These are phyloP conservation scores for Anastatus disparis DNA, from an alignment of 1,140 invertebrate species.

Conservation along the genomic window DNA sequence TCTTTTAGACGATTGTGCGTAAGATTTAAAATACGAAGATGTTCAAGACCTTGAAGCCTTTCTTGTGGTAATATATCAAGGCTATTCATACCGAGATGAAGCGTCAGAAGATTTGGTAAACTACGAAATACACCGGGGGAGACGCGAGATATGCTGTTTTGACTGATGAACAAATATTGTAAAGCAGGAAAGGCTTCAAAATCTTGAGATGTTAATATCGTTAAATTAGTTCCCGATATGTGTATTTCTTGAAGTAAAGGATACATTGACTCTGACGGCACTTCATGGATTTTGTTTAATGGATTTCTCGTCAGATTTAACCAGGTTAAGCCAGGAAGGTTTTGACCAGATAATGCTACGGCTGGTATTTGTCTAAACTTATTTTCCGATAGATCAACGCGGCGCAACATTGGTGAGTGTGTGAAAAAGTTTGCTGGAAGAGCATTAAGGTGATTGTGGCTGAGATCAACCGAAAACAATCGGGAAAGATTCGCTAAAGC, in stretches of 20 bases:
- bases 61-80: slow-evolving; percentile 87
- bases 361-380: slow-evolving; percentile 84
- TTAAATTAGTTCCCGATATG: slow-evolving; percentile 84
- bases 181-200: slow-evolving; percentile 87
- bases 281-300: slow-evolving; percentile 76
- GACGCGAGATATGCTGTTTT: slow-evolving; percentile 82
- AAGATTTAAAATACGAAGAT: slow-evolving; percentile 80
- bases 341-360: slow-evolving; percentile 78
- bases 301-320: slow-evolving; percentile 87
- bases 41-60: slow-evolving; percentile 80
- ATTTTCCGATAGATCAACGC: slow-evolving; percentile 84
- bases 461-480: slow-evolving; percentile 78
- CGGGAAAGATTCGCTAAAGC: slow-evolving; percentile 79
- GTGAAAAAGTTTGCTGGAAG: slow-evolving; percentile 85
- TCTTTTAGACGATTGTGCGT: slow-evolving; percentile 85
- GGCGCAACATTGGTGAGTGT: slow-evolving; percentile 75
- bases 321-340: slow-evolving; percentile 77
- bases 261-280: slow-evolving; percentile 72
- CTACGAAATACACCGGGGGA: slow-evolving; percentile 87
- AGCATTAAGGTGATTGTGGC: slow-evolving; percentile 78
- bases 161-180: slow-evolving; percentile 77
- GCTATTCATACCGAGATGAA: slow-evolving; percentile 87
- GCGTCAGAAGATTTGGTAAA: slow-evolving; percentile 78
- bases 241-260: slow-evolving; percentile 83
- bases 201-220: slow-evolving; percentile 86